Evolutionary conservation across 1,140 invertebrate species (phyloP).

Genomic region (Caenorhabditis inopinata): DNA sequence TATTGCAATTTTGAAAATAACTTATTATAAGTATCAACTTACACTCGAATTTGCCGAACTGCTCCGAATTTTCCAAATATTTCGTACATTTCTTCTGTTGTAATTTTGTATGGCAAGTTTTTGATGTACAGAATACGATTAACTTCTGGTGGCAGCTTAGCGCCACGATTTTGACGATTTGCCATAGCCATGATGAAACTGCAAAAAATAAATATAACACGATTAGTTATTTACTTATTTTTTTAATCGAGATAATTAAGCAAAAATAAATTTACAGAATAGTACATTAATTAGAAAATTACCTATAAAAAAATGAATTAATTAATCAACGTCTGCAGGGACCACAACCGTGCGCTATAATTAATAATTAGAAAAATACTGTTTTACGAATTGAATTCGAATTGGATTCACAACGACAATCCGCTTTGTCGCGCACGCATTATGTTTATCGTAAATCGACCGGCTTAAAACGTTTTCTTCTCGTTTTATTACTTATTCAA

Average conservation of each 20-base stretch:
- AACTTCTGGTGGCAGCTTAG: conserved; percentile 87
- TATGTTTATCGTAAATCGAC: neutral
- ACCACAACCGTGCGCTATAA: too few relatives aligned
- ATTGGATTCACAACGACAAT: neutral
- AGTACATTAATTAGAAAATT: too few relatives aligned
- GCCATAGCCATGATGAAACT: conserved; percentile 61
- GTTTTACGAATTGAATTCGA: too few relatives aligned
- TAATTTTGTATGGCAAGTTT: conserved; percentile 98
- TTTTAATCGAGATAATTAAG: too few relatives aligned
- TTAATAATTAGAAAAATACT: too few relatives aligned
- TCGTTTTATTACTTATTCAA: neutral
- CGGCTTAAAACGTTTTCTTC: too few relatives aligned
- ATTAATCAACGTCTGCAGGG: too few relatives aligned
- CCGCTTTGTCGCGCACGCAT: neutral
- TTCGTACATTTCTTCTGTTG: conserved; percentile 99
- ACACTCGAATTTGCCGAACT: conserved; percentile 95
- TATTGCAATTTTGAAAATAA: too few relatives aligned
- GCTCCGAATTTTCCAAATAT: conserved; percentile 99
- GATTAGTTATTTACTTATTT: too few relatives aligned
- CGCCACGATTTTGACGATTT: conserved; percentile 49
- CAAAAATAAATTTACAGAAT: too few relatives aligned
- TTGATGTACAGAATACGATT: conserved; percentile 94
- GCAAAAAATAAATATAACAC: neutral
- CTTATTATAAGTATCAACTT: conserved; percentile 70
- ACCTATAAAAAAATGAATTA: too few relatives aligned